Conservation (phyloP, 2,113 vertebrate species). For the Laticauda colubrina region DNA sequence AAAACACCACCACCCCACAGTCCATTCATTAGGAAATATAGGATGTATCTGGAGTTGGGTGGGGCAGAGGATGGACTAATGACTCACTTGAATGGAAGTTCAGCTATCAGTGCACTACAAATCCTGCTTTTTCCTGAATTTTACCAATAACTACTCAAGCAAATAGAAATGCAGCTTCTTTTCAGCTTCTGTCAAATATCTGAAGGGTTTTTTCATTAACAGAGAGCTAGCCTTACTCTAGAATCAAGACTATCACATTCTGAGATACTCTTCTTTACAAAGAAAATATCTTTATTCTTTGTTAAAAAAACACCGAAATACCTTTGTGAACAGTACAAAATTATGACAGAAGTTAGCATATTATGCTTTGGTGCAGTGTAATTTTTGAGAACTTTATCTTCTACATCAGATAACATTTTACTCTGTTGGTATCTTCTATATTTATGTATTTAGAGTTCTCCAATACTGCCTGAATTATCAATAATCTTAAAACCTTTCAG, state of each 20-base stretch:
- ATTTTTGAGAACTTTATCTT: slow-evolving; percentile 5
- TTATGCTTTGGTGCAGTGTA: not conserved
- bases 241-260: slow-evolving; percentile 33
- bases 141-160: not conserved
- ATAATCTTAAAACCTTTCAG: not conserved
- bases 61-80: not conserved
- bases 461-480: not conserved
- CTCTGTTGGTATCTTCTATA: not conserved
- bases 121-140: not conserved
- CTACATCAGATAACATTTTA: not conserved
- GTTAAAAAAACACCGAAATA: not conserved
- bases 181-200: not conserved
- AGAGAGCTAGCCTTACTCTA: not conserved
- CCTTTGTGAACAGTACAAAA: slow-evolving; percentile 41
- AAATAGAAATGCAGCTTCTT: not conserved
- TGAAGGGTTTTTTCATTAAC: not conserved
- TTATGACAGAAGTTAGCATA: slow-evolving; percentile 51
- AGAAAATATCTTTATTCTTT: not conserved
- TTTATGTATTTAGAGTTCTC: not conserved
- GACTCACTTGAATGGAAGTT: not conserved
- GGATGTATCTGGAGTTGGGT: not conserved
- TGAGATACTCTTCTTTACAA: slow-evolving; percentile 12
- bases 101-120: not conserved
- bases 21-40: not conserved
- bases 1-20: not conserved